Percentiles rank a stretch among this genome's conserved stretches.
These are phyloP conservation scores for Odontothrips loti DNA, from an alignment of 2,888 invertebrate species.

Conservation along the genomic window DNA sequence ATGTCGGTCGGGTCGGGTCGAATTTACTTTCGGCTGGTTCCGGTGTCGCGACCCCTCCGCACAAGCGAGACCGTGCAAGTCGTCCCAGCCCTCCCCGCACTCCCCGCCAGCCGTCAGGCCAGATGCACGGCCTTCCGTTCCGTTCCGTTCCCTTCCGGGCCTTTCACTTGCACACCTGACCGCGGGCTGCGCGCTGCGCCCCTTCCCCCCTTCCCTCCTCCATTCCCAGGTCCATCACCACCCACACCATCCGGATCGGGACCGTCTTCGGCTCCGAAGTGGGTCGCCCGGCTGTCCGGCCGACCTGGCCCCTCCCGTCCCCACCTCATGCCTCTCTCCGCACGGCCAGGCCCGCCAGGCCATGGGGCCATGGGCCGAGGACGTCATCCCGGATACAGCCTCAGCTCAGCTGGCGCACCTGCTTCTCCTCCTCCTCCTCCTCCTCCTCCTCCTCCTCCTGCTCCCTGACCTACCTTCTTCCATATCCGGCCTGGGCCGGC, in stretches of 20 bases:
- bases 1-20: neutral
- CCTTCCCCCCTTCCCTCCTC: too few relatives aligned
- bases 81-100: neutral
- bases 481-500: slow-evolving; percentile 91
- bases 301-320: neutral
- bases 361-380: neutral
- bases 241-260: too few relatives aligned
- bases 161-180: too few relatives aligned
- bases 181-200: too few relatives aligned
- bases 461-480: slow-evolving; percentile 78
- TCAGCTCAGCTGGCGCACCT: slow-evolving; percentile 56
- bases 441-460: slow-evolving; percentile 74
- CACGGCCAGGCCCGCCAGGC: neutral
- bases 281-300: neutral
- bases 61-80: neutral
- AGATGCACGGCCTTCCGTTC: too few relatives aligned
- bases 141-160: too few relatives aligned
- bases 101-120: too few relatives aligned
- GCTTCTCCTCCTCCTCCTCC: slow-evolving; percentile 69
- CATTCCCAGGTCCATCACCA: too few relatives aligned
- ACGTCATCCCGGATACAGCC: slow-evolving; percentile 50
- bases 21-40: slow-evolving; percentile 14
- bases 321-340: neutral
- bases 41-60: too few relatives aligned
- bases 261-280: neutral